Conservation (phyloP, 2,888 invertebrate genomes). For the Parnassius orleans region DNA sequence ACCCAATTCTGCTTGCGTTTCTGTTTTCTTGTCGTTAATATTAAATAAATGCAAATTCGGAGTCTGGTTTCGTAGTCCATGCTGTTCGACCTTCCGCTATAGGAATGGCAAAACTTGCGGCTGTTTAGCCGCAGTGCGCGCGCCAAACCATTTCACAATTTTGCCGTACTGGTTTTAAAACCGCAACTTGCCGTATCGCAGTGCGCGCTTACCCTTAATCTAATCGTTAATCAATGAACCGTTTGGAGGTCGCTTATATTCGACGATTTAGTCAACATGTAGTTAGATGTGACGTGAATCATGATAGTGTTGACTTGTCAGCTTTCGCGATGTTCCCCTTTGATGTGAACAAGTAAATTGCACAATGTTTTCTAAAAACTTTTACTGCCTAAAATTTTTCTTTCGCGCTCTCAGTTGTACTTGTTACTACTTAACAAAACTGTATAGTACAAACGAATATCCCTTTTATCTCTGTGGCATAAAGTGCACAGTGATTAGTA, state of each 20-base stretch:
- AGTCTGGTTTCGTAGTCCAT: too few relatives aligned
- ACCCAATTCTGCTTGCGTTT: too few relatives aligned
- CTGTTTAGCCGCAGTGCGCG: too few relatives aligned
- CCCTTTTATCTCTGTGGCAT: not conserved
- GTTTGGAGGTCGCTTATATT: conserved; percentile 5
- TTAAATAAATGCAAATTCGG: too few relatives aligned
- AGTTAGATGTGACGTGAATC: not conserved
- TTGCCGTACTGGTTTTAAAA: too few relatives aligned
- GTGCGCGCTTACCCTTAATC: conserved; percentile 10
- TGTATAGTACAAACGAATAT: not conserved
- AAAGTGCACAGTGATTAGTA: not conserved
- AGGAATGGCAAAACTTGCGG: too few relatives aligned
- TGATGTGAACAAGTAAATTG: not conserved
- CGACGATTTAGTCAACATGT: not conserved
- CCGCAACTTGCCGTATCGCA: too few relatives aligned
- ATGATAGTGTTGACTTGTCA: not conserved
- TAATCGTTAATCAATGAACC: conserved; percentile 6
- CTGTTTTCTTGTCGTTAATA: too few relatives aligned
- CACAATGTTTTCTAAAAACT: not conserved
- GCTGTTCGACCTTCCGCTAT: too few relatives aligned
- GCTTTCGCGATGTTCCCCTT: not conserved
- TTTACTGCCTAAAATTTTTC: not conserved
- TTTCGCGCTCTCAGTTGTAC: not conserved
- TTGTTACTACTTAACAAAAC: not conserved
- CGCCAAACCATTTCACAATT: too few relatives aligned